Conservation (phyloP, 2,888 invertebrate genomes). For the Opisthograptis luteolata region DNA sequence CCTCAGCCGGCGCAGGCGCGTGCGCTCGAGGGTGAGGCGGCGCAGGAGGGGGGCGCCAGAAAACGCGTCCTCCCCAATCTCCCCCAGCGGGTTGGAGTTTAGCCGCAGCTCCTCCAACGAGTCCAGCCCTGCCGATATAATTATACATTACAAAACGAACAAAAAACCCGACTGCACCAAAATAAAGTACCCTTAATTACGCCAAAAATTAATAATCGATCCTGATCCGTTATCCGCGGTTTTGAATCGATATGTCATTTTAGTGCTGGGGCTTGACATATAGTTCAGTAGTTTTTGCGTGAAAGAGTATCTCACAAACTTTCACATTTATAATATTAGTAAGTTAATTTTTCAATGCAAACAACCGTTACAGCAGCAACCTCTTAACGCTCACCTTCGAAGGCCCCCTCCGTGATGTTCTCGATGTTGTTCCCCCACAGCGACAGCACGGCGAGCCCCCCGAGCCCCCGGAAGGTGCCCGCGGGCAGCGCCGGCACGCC, state of each 20-base stretch:
- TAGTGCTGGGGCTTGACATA: too few species aligned
- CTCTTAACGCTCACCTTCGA: constrained; percentile 1
- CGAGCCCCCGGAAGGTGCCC: constrained; percentile 3
- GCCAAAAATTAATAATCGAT: too few species aligned
- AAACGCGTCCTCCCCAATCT: constrained; percentile 2
- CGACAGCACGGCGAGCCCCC: not conserved
- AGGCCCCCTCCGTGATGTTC: not conserved
- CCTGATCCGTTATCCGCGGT: too few species aligned
- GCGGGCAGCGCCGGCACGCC: not conserved
- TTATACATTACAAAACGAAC: too few species aligned
- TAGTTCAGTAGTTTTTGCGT: too few species aligned
- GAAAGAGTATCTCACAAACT: too few species aligned
- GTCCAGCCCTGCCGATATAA: constrained; percentile 35
- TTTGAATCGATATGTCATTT: too few species aligned
- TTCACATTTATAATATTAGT: too few species aligned
- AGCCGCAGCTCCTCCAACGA: constrained; percentile 33
- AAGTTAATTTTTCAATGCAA: too few species aligned
- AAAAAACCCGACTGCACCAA: too few species aligned
- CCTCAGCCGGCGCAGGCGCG: not conserved
- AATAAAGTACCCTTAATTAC: too few species aligned
- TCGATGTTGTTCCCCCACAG: constrained; percentile 7
- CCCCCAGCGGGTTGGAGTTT: constrained; percentile 26
- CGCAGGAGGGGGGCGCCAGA: not conserved
- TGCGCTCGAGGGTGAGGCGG: not conserved
- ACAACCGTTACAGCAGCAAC: not conserved